Percentiles rank a stretch among this genome's conserved stretches.
Conservation (phyloP, 2,113 vertebrate genomes). For the Daboia siamensis region DNA sequence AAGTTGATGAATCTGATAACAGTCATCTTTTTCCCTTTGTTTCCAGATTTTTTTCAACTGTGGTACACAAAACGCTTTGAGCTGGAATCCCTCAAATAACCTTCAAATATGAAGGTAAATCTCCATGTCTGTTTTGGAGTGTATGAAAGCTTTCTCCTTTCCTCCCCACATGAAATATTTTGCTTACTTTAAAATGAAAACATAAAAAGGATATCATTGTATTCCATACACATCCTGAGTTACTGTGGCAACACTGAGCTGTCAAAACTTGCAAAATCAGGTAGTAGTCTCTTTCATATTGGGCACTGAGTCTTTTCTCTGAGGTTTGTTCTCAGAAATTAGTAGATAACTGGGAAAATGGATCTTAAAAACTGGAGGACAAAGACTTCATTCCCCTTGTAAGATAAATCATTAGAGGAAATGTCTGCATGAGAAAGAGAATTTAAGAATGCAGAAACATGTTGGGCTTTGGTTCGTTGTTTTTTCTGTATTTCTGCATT, state of each 20-base stretch:
- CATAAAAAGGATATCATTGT: neutral
- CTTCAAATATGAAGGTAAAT: slow-evolving; percentile 93
- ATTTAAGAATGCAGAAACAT: neutral
- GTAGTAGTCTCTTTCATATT: neutral
- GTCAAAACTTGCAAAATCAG: neutral
- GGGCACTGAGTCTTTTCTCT: neutral
- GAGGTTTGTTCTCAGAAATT: neutral
- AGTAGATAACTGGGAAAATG: neutral
- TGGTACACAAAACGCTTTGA: slow-evolving; percentile 66
- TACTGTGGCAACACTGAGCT: neutral
- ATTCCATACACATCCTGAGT: neutral
- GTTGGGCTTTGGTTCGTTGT: neutral
- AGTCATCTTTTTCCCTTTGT: slow-evolving; percentile 10
- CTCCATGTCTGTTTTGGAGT: neutral
- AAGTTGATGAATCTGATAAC: neutral
- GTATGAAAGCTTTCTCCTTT: neutral
- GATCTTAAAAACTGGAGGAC: neutral
- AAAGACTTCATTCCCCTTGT: neutral
- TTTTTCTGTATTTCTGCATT: neutral
- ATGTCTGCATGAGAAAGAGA: slow-evolving; percentile 28
- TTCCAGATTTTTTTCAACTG: slow-evolving; percentile 54
- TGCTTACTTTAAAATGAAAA: neutral
- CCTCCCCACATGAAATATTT: neutral
- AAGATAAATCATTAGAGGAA: slow-evolving; percentile 20
- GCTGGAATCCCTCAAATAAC: slow-evolving; percentile 92